Conservation (phyloP, 23 tunicate species). For the Aplidium turbinatum region DNA sequence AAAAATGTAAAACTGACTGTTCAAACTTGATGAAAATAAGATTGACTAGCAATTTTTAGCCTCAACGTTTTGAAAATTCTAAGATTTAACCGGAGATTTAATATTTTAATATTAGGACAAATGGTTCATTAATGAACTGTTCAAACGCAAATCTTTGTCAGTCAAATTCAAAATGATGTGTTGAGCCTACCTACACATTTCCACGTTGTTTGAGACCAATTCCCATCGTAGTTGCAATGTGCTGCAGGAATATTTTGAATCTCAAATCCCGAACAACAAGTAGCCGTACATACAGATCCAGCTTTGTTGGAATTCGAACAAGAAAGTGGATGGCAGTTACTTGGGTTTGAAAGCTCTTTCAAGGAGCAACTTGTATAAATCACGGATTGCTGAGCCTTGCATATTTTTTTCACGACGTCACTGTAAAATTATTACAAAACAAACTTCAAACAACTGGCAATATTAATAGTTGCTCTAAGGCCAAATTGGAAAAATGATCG, state of each 20-base stretch:
- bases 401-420: slow-evolving; percentile 33
- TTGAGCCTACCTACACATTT: slow-evolving; percentile 53
- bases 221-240: slow-evolving; percentile 63
- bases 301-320: slow-evolving; percentile 37
- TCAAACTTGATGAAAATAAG: no score
- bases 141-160: no score
- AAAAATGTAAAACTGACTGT: no score
- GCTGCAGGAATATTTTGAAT: neutral
- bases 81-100: no score
- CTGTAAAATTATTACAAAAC: slow-evolving; percentile 24
- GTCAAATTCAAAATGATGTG: no score
- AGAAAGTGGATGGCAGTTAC: neutral
- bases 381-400: slow-evolving; percentile 42
- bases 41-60: no score
- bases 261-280: slow-evolving; percentile 59
- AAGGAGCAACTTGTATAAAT: slow-evolving; percentile 16
- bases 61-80: no score
- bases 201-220: slow-evolving; percentile 62
- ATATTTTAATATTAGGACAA: no score
- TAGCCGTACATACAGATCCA: slow-evolving; percentile 61
- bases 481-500: no score
- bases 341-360: slow-evolving; percentile 24
- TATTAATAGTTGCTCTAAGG: no score
- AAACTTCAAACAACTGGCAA: no score
- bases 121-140: no score